A percentile compares a stretch with the other conserved stretches of the same genome.
Evolutionary conservation across 2,113 vertebrate genomes (phyloP).

Genomic region (Cyphomyrus plagiostoma): DNA sequence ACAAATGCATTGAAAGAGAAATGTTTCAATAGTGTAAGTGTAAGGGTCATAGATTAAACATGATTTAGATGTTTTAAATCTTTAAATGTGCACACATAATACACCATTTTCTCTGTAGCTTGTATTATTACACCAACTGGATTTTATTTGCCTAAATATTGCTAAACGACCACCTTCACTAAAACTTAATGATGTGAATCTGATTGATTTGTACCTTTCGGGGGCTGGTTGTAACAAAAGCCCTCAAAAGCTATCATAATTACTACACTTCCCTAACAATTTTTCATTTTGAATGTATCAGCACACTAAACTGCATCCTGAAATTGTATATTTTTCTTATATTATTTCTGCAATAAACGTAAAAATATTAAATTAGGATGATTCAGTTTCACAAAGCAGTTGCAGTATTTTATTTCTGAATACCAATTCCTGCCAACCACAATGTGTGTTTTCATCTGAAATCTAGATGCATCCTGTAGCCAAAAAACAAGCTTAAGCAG

Average conservation of each 20-base stretch:
- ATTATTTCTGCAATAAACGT: neutral
- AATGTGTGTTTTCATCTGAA: neutral
- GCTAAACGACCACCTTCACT: neutral
- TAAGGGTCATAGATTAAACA: neutral
- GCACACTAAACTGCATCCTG: neutral
- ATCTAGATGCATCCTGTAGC: neutral
- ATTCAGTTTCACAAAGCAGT: neutral
- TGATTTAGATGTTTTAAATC: neutral
- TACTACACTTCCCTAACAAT: neutral
- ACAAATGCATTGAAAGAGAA: neutral
- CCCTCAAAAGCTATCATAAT: neutral
- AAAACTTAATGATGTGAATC: neutral
- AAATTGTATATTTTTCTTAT: neutral
- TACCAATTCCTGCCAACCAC: neutral
- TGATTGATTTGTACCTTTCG: neutral
- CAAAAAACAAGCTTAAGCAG: neutral
- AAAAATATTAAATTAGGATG: neutral
- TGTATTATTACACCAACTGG: neutral
- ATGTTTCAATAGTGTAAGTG: neutral
- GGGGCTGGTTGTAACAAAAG: neutral
- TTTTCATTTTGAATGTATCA: neutral
- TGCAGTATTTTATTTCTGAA: neutral
- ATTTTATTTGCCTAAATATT: neutral
- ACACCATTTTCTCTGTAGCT: neutral
- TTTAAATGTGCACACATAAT: neutral